phyloP scores from a whole-genome alignment of 2,888 invertebrate genomes.

The Pardosa pseudoannulata region DNA sequence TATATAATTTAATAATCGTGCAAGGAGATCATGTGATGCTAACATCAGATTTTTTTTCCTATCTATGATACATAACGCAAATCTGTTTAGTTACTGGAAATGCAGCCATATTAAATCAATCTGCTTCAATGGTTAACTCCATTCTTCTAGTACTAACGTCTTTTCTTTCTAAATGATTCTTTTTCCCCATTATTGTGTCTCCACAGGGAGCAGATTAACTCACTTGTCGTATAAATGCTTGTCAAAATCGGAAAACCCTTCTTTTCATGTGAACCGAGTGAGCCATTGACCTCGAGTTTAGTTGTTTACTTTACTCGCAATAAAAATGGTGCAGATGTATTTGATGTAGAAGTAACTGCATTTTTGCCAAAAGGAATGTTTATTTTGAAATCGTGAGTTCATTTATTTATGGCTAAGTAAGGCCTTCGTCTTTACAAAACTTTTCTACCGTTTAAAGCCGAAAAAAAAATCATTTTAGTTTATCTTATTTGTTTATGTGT shows the following conservation, averaged over 20 bases:
- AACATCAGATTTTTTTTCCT: too few relatives aligned
- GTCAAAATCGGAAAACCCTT: background rate
- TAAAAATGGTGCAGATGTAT: slow-evolving; percentile 4
- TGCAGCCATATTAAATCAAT: too few relatives aligned
- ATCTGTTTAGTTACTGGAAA: too few relatives aligned
- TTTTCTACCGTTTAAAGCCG: too few relatives aligned
- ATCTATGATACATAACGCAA: too few relatives aligned
- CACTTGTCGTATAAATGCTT: background rate
- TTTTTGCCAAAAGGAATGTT: background rate
- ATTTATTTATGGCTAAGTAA: background rate
- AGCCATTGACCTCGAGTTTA: slow-evolving; percentile 17
- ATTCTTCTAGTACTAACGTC: background rate
- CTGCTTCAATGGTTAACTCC: too few relatives aligned
- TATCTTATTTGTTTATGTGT: too few relatives aligned
- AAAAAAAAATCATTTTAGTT: too few relatives aligned
- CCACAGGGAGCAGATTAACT: background rate
- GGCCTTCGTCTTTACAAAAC: too few relatives aligned
- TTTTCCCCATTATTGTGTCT: background rate
- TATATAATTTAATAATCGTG: too few relatives aligned
- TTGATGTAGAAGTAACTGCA: background rate
- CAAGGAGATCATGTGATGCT: too few relatives aligned
- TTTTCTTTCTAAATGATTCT: background rate
- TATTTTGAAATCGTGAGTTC: background rate
- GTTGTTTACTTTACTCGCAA: background rate
- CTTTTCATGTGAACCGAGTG: background rate